Conservation (phyloP, 2,888 invertebrate genomes). For the Eustalomyia histrio region DNA sequence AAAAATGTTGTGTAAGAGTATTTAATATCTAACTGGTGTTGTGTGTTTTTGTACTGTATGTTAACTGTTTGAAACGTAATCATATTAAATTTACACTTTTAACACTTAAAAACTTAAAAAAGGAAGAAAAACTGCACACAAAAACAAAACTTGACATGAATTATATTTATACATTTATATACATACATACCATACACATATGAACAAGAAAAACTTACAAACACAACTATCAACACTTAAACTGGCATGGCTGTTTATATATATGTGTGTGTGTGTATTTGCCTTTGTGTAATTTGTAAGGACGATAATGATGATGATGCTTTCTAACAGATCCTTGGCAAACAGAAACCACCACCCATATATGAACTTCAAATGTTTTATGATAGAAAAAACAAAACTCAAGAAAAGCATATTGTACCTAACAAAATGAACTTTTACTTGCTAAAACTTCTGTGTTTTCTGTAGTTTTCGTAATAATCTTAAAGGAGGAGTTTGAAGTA, state of each 20-base stretch:
- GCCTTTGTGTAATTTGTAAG: slow-evolving; percentile 2
- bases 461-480: slow-evolving; percentile 30
- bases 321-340: slow-evolving; percentile 18
- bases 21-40: neutral
- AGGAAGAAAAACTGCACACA: slow-evolving; percentile 4
- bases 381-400: neutral
- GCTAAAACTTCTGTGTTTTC: slow-evolving; percentile 1
- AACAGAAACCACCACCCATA: slow-evolving; percentile 10
- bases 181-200: too few relatives aligned
- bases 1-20: neutral
- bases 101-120: slow-evolving; percentile 51
- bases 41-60: slow-evolving; percentile 8
- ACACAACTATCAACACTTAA: neutral
- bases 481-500: slow-evolving; percentile 35
- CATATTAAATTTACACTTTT: slow-evolving; percentile 60
- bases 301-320: slow-evolving; percentile 4
- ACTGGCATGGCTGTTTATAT: neutral
- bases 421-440: slow-evolving; percentile 23
- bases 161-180: slow-evolving; percentile 28
- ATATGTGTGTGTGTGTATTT: neutral
- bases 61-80: slow-evolving; percentile 56
- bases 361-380: neutral
- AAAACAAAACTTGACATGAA: slow-evolving; percentile 35
- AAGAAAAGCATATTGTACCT: slow-evolving; percentile 39
- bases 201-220: neutral